Percentiles rank a stretch among this genome's conserved stretches.
phyloP scores from a whole-genome alignment of 2,113 vertebrate genomes.

The Ginglymostoma cirratum region DNA sequence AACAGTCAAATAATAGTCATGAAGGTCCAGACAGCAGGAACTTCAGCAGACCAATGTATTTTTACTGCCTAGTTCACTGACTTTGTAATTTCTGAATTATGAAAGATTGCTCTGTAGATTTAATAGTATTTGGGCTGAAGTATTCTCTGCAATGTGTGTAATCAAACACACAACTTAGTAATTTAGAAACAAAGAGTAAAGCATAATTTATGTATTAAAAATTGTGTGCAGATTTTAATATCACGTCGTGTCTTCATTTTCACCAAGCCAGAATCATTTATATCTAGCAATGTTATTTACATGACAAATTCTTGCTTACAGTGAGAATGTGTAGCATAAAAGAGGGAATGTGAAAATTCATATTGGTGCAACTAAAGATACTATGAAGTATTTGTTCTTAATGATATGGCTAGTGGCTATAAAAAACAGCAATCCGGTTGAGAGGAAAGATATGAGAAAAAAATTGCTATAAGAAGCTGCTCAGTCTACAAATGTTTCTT shows the following conservation, averaged over 20 bases:
- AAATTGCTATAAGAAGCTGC: not conserved
- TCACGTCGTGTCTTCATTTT: constrained; percentile 27
- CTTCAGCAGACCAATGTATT: not conserved
- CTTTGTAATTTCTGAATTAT: not conserved
- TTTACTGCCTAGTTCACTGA: not conserved
- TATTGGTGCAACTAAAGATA: not conserved
- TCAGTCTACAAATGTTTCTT: constrained; percentile 3
- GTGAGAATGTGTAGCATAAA: not conserved
- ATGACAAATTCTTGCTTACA: constrained; percentile 12
- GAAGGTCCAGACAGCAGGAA: not conserved
- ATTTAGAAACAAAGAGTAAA: not conserved
- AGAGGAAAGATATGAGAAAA: not conserved
- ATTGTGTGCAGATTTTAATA: not conserved
- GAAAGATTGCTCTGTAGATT: not conserved
- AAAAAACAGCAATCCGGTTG: not conserved
- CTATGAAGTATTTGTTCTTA: constrained; percentile 20
- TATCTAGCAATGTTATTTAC: not conserved
- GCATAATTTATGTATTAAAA: not conserved
- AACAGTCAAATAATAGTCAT: not conserved
- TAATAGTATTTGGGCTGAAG: not conserved
- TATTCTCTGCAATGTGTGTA: not conserved
- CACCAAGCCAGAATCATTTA: constrained; percentile 18
- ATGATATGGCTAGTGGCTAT: not conserved
- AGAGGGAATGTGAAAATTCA: not conserved
- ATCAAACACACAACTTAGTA: not conserved